A percentile compares a stretch with the other conserved stretches of the same genome.
These are phyloP conservation scores for Ameiurus melas DNA, from an alignment of 2,113 vertebrate species.

Conservation along the genomic window DNA sequence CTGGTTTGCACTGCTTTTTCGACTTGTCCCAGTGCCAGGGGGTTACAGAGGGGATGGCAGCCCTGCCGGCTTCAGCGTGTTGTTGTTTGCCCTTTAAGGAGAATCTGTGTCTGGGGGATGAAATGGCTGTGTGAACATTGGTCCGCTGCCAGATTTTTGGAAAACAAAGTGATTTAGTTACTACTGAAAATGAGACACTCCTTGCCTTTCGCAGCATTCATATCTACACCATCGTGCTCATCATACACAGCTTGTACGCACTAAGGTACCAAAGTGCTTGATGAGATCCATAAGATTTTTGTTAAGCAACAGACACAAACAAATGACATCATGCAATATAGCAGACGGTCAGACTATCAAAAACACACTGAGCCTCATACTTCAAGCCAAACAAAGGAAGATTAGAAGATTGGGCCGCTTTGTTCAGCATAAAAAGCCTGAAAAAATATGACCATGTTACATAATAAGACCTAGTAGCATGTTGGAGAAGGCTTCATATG, in stretches of 20 bases:
- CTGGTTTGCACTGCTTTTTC: constrained; percentile 75
- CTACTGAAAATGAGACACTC: background rate
- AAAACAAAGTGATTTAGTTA: constrained; percentile 18
- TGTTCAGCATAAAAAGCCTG: no score
- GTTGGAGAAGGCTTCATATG: no score
- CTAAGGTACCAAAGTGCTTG: background rate
- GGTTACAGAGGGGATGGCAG: constrained; percentile 49
- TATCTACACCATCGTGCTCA: background rate
- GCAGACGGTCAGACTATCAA: background rate
- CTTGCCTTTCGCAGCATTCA: background rate
- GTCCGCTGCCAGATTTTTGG: background rate
- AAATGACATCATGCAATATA: background rate
- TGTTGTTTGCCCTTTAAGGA: constrained; percentile 39
- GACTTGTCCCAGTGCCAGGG: constrained; percentile 49
- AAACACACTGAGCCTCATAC: background rate
- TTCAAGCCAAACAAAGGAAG: background rate
- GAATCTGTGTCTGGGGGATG: constrained; percentile 12
- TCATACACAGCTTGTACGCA: background rate
- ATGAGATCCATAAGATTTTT: background rate
- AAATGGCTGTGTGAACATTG: constrained; percentile 32
- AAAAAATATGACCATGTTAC: background rate
- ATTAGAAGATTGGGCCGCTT: background rate
- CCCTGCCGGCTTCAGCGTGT: constrained; percentile 24
- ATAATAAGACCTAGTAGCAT: background rate
- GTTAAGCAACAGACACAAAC: background rate